Evolutionary conservation across 2,113 vertebrate genomes (phyloP).

Genomic region (Fulica atra): DNA sequence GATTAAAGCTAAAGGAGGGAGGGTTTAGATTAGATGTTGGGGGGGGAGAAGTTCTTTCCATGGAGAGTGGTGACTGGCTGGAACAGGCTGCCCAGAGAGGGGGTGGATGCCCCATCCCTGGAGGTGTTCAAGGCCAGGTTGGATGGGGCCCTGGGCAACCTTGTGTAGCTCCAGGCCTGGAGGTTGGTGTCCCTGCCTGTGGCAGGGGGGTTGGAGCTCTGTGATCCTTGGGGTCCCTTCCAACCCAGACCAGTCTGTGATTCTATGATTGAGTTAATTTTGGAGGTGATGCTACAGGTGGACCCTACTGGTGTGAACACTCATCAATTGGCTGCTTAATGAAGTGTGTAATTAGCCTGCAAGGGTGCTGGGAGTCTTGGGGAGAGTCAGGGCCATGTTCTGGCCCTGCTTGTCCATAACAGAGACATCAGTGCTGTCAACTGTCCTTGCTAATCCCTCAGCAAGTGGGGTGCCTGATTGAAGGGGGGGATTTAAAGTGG

Average conservation of each 20-base stretch:
- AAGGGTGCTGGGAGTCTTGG: fast-evolving
- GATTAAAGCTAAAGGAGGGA: background rate
- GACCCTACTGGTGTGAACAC: background rate
- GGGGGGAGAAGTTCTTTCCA: no score
- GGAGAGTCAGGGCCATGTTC: background rate
- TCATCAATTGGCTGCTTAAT: background rate
- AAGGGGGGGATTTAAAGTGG: background rate
- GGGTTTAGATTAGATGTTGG: no score
- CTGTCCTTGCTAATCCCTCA: background rate
- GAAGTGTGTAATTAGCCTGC: background rate
- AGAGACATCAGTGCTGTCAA: background rate
- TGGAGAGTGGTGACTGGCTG: no score
- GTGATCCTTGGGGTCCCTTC: no score
- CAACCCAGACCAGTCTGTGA: no score
- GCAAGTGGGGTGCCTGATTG: background rate
- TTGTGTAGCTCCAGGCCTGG: no score
- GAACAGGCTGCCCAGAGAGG: no score
- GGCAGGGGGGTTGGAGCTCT: no score
- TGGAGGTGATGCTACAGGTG: background rate
- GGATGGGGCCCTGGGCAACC: no score
- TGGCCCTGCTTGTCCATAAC: background rate
- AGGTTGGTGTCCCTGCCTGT: no score
- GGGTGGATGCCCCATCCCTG: no score
- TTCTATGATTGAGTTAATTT: background rate
- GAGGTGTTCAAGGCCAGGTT: no score